A percentile compares a stretch with the other conserved stretches of the same genome.
Conservation (phyloP, 2,113 vertebrate species). For the Cervus canadensis region DNA sequence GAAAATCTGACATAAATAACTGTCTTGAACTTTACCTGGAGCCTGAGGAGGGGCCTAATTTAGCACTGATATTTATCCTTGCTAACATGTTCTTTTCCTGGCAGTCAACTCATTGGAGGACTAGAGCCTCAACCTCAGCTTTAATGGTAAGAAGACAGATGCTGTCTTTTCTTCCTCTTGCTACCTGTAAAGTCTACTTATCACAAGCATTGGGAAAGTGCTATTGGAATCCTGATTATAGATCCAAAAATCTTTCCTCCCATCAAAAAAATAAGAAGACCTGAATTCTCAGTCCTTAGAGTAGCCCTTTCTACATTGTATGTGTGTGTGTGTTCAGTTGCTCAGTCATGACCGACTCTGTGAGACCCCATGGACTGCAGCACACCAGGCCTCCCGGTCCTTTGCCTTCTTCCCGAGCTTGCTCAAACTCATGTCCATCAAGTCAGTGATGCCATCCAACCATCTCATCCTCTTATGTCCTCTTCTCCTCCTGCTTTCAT, state of each 20-base stretch:
- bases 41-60: not conserved
- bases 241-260: not conserved
- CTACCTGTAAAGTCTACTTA: not conserved
- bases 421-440: not conserved
- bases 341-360: not conserved
- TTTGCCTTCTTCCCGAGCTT: not conserved
- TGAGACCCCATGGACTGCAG: not conserved
- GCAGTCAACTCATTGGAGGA: not conserved
- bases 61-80: not conserved
- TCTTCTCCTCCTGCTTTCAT: not conserved
- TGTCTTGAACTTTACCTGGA: not conserved
- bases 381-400: rapidly evolving
- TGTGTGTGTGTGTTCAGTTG: not conserved
- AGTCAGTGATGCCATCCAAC: not conserved
- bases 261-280: not conserved
- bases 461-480: not conserved
- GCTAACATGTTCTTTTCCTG: not conserved
- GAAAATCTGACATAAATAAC: not conserved
- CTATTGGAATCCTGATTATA: not conserved
- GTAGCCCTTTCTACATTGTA: not conserved
- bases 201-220: not conserved
- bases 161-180: not conserved
- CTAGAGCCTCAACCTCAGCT: not conserved
- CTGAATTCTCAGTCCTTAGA: not conserved
- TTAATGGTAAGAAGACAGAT: not conserved